A percentile compares a stretch with the other conserved stretches of the same genome.
These are phyloP conservation scores for Manduca sexta DNA, from an alignment of 1,140 invertebrate genomes.

Conservation along the genomic window DNA sequence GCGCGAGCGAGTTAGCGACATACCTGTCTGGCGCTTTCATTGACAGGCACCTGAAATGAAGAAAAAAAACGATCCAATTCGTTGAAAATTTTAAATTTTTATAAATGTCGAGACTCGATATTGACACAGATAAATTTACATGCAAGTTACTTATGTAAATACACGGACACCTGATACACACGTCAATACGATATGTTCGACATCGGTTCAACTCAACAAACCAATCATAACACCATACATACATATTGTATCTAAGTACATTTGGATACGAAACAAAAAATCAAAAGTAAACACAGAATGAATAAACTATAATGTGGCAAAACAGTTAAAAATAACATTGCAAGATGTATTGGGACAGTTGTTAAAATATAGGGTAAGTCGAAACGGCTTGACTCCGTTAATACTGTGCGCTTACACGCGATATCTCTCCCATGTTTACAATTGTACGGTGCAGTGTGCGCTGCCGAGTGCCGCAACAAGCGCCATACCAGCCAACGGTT, in stretches of 20 bases:
- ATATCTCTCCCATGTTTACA: constrained; percentile 49
- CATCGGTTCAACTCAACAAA: too few relatives aligned
- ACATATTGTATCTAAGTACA: too few relatives aligned
- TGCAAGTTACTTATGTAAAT: constrained; percentile 33
- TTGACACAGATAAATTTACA: constrained; percentile 72
- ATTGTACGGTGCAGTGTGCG: constrained; percentile 24
- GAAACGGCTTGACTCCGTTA: constrained; percentile 46
- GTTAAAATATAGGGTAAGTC: constrained; percentile 71
- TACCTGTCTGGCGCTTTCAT: constrained; percentile 81
- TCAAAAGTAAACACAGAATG: constrained; percentile 68
- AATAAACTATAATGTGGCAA: constrained; percentile 65
- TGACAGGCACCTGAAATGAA: constrained; percentile 81
- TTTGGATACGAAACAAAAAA: constrained; percentile 33
- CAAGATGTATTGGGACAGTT: constrained; percentile 73
- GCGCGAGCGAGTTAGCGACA: constrained; percentile 63
- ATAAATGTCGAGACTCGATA: constrained; percentile 33
- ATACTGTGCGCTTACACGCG: constrained; percentile 65
- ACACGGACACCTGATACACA: neutral
- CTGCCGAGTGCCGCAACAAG: neutral
- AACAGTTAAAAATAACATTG: constrained; percentile 72
- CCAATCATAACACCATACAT: constrained; percentile 4
- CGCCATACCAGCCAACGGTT: neutral
- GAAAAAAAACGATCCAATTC: constrained; percentile 75
- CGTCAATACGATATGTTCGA: too few relatives aligned
- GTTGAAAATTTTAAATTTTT: constrained; percentile 68